A percentile compares a stretch with the other conserved stretches of the same genome.
Evolutionary conservation across 2,797 vertebrate species (phyloP).

Genomic region (Acanthopagrus latus): DNA sequence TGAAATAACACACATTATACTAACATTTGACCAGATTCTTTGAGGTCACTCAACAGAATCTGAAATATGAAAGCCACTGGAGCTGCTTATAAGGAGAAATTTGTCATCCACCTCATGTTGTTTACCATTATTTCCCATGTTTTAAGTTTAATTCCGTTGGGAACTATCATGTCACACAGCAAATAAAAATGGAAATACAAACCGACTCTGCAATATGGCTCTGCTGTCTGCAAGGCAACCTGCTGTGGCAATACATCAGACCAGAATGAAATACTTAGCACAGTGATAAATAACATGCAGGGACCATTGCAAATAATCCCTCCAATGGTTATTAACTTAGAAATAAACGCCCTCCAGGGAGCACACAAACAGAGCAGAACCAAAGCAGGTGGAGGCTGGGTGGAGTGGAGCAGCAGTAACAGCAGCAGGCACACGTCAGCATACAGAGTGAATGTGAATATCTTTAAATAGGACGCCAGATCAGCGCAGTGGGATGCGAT

Average conservation of each 20-base stretch:
- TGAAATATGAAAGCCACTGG: slow-evolving; percentile 8
- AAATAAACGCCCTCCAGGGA: slow-evolving; percentile 62
- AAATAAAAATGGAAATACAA: slow-evolving; percentile 36
- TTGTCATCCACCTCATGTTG: background rate
- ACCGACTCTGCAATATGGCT: slow-evolving; percentile 13
- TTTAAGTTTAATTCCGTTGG: slow-evolving; percentile 12
- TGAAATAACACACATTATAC: slow-evolving; percentile 1
- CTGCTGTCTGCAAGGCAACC: slow-evolving; percentile 9
- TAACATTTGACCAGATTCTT: background rate
- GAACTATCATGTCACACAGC: background rate
- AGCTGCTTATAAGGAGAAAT: background rate
- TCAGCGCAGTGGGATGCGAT: slow-evolving; percentile 54
- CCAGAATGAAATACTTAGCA: slow-evolving; percentile 41
- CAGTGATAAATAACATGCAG: slow-evolving; percentile 55
- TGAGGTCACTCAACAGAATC: background rate
- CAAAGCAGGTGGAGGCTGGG: slow-evolving; percentile 61
- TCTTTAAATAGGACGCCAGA: slow-evolving; percentile 49
- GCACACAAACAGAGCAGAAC: slow-evolving; percentile 53
- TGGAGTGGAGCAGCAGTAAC: slow-evolving; percentile 58
- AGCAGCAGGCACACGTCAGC: slow-evolving; percentile 46
- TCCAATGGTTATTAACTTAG: slow-evolving; percentile 61
- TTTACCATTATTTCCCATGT: background rate
- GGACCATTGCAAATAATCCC: slow-evolving; percentile 62
- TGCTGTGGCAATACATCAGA: slow-evolving; percentile 18
- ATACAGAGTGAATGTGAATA: slow-evolving; percentile 21